These are phyloP conservation scores for Crenuchus spilurus DNA, from an alignment of 2,797 vertebrate genomes.

Conservation along the genomic window DNA sequence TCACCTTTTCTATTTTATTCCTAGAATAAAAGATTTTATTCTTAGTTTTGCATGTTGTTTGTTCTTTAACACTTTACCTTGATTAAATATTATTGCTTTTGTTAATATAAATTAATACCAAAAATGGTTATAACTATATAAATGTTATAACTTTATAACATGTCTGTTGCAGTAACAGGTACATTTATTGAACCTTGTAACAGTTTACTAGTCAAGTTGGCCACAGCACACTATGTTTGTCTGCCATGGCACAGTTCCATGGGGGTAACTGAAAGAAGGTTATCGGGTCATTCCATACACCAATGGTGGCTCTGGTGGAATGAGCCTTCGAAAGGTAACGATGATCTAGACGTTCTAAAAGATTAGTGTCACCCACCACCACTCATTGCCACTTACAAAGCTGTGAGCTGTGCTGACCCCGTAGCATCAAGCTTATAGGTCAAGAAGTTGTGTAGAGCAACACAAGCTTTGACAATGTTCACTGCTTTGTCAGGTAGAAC, in stretches of 20 bases:
- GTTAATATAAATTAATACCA: too few relatives aligned
- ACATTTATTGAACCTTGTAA: too few relatives aligned
- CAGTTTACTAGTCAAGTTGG: too few relatives aligned
- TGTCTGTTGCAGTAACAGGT: too few relatives aligned
- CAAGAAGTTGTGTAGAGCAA: background rate
- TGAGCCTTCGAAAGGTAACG: background rate
- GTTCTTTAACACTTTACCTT: too few relatives aligned
- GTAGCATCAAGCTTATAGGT: background rate
- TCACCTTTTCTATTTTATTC: too few relatives aligned
- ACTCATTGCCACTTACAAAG: constrained; percentile 25
- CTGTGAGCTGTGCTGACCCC: background rate
- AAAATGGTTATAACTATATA: too few relatives aligned
- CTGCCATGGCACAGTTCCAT: constrained; percentile 9
- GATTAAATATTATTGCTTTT: too few relatives aligned
- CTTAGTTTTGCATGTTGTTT: too few relatives aligned
- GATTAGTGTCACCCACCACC: constrained; percentile 4
- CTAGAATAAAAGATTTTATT: too few relatives aligned
- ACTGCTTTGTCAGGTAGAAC: constrained; percentile 15
- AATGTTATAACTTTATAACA: too few relatives aligned
- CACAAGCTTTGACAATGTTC: constrained; percentile 7
- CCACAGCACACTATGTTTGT: too few relatives aligned
- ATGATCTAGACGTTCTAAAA: background rate
- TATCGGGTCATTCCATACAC: constrained; percentile 1
- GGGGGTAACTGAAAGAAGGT: constrained; percentile 1
- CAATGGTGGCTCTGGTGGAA: background rate